Evolutionary conservation across 2,888 invertebrate species (phyloP), one percentile per base, ranked within the genome.

Genomic region (Oxyteleia sp.): DNA sequence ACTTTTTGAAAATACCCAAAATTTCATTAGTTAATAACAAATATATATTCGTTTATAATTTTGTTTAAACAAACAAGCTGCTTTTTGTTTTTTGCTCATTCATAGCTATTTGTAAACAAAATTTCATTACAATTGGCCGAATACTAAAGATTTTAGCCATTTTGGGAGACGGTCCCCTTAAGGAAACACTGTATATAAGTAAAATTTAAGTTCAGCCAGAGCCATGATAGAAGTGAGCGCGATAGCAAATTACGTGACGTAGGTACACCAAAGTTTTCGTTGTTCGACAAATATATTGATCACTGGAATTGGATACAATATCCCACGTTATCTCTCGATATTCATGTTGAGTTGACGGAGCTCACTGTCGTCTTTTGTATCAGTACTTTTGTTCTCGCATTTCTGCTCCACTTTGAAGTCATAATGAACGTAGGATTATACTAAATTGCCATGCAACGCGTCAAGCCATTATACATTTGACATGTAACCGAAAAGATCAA

Each of bases 401-500:
- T 51, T 51, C 2, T 51, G 49, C 23, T n/a, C n/a, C 23, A 26
- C 49, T 51, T 51, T 23, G 20, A 47, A 18, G 47, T 47, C 23
- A 13, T 23, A 20, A 51, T 51, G 10, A 51, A 51, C n/a, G 4
- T 5, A 23, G 49, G 23, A 51, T 51, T 51, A 23, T 26, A 23
- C 23, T 51, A n/a, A 51, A 51, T 51, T n/a, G 49, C 23, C 2
- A 51, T n/a, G 26, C n/a, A 20, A 13, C 26, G 3, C 11, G 49
- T 13, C 49, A 23, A 51, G 26, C 23, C 26, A 7, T 51, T 51
- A 4, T n/a, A 11, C 49, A 20, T 51, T 23, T 59, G 15, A 41
- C 20, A 13, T 59, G 11, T 13, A 41, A 59, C n/a, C 26, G 15
- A 5, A 43, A 43, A 61, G 45, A 45, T 61, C 61, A 45, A 20